These are phyloP conservation scores for Heliconius aoede DNA, from an alignment of 2,888 invertebrate species.

Conservation along the genomic window DNA sequence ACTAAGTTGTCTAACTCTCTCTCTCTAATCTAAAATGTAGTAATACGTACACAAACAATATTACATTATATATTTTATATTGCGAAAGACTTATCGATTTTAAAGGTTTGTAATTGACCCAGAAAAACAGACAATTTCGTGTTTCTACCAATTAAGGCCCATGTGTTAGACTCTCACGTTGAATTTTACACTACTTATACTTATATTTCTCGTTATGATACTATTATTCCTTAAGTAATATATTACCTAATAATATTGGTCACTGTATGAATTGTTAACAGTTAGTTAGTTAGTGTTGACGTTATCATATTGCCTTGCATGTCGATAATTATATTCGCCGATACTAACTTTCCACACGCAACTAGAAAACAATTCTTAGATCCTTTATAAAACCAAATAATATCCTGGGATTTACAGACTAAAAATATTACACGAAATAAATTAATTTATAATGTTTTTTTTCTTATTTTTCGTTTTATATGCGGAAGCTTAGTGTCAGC, in stretches of 20 bases:
- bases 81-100: constrained; percentile 1
- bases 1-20: not conserved
- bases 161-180: not conserved
- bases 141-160: not conserved
- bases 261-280: not conserved
- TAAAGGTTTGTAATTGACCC: not conserved
- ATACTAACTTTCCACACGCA: constrained; percentile 25
- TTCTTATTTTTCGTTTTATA: not conserved
- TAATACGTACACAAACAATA: not conserved
- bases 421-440: not conserved
- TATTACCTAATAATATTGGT: not conserved
- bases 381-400: constrained; percentile 18
- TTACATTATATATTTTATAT: not conserved
- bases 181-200: not conserved
- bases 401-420: not conserved
- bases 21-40: too few species aligned
- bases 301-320: constrained; percentile 22
- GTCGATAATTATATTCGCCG: constrained; percentile 24
- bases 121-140: constrained; percentile 4
- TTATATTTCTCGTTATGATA: not conserved
- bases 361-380: constrained; percentile 22
- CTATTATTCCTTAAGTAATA: not conserved
- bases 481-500: not conserved
- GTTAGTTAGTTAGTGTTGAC: constrained; percentile 14
- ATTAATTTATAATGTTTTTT: not conserved